Evolutionary conservation across 2,113 vertebrate species (phyloP).

Genomic region (Monarcha castaneiventris): DNA sequence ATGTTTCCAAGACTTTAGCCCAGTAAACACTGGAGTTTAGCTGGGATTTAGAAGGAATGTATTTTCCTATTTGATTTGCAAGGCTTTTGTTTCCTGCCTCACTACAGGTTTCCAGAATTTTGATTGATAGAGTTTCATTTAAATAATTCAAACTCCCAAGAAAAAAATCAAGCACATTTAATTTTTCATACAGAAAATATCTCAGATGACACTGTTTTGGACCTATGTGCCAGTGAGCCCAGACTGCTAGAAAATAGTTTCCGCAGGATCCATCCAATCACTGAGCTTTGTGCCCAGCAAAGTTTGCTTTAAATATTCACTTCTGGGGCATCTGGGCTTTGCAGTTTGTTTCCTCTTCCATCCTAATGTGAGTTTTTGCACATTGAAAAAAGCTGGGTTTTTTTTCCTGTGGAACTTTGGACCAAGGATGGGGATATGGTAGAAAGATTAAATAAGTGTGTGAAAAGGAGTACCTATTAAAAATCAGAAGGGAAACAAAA

Average conservation of each 20-base stretch:
- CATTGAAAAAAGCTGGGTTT: neutral
- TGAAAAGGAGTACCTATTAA: neutral
- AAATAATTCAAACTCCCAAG: neutral
- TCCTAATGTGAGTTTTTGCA: neutral
- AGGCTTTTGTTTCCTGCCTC: neutral
- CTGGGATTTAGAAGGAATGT: slow-evolving; percentile 27
- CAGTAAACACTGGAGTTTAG: slow-evolving; percentile 20
- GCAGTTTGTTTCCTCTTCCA: neutral
- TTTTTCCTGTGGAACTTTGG: neutral
- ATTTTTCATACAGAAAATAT: slow-evolving; percentile 4
- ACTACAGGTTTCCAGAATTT: neutral
- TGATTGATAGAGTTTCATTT: neutral
- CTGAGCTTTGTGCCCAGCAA: neutral
- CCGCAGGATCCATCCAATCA: neutral
- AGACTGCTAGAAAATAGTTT: neutral
- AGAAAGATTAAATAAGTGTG: neutral
- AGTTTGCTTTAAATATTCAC: neutral
- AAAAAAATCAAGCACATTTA: neutral
- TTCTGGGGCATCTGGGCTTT: neutral
- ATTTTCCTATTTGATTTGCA: slow-evolving; percentile 30
- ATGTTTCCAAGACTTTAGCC: slow-evolving; percentile 12
- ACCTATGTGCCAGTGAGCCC: neutral
- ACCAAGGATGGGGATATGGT: neutral
- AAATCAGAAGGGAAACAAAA: neutral
- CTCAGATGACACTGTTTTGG: neutral